Base-by-base conservation (phyloP, 1,140 invertebrate genomes). In the Halesus radiatus region DNA sequence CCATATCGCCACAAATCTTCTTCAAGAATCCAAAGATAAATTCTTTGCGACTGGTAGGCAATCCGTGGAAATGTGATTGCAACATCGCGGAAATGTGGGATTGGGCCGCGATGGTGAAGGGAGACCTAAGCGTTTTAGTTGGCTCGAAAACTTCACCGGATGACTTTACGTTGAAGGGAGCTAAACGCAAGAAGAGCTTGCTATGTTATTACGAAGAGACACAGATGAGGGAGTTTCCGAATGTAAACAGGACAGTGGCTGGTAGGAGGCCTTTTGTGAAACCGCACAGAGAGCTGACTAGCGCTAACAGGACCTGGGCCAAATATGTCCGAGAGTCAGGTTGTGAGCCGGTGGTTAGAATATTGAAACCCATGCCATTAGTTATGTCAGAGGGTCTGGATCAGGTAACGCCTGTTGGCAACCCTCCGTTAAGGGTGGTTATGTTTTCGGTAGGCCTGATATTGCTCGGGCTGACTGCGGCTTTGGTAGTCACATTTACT, bases 21-120 rank as follows among this genome's bases (percentile, higher is more conserved):
- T 85, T 87, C 18, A 90, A 90, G 66, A 93, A 94, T 86, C 86
- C 89, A 0, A 89, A 90, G 74, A 82, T 94, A 1, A 84, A 90
- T 13, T 92, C 90, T 0, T 68, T 95, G 3, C 93, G 93, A 85
- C 87, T 94, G 5, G 89, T 93, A 4, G 92, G 91, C 0, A 95
- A 95, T 88, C 93, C 93, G 0, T 94, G 94, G 87, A 86, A 90
- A 58, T 94, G 94, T 82, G 92, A 93, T 83, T 95, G 94, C 80
- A 92, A 92, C 32, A 90, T 94, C 52, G 90, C 91, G 0, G 92
- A 94, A 52, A 92, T 94, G 88, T 94, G 93, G 93, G 90, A 93
- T 81, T 95, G 93, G 94, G 93, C 93, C 0, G 85, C 91, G 22
- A 90, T 91, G 83, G 90, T 90, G 2, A 93, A 93, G 81, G 92